Conservation (phyloP, 2,113 vertebrate genomes). For the Falco punctatus region DNA sequence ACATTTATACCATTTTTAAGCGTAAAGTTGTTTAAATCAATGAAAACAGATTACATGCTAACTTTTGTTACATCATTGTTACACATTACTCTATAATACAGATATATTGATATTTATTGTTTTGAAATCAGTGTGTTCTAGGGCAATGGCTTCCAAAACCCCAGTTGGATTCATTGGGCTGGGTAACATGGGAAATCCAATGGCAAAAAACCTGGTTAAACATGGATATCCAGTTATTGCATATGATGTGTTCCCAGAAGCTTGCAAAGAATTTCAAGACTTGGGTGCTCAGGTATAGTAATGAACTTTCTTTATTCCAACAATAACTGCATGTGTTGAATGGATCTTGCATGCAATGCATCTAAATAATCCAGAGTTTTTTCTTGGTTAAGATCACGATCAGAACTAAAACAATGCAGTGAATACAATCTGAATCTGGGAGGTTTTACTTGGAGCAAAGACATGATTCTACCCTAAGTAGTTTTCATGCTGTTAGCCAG, state of each 20-base stretch:
- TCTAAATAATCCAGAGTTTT: not conserved
- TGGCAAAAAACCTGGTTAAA: conserved; percentile 97
- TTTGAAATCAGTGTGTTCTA: conserved; percentile 84
- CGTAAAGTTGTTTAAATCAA: not conserved
- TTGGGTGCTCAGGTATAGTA: conserved; percentile 90
- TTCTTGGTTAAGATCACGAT: not conserved
- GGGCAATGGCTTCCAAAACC: conserved; percentile 97
- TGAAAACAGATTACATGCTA: not conserved
- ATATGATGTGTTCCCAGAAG: conserved; percentile 94
- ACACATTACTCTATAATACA: not conserved
- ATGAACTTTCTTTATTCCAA: conserved; percentile 22
- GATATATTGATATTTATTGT: conserved; percentile 52
- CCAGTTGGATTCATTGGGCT: conserved; percentile 95
- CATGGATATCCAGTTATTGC: conserved; percentile 94
- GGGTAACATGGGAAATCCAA: conserved; percentile 98
- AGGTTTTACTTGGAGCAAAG: not conserved
- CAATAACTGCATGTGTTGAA: conserved; percentile 18
- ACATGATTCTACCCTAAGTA: not conserved
- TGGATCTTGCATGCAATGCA: not conserved
- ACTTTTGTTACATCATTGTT: not conserved
- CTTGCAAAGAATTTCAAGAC: conserved; percentile 93
- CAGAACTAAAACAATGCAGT: not conserved
- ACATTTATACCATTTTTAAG: not conserved
- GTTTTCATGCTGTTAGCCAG: not conserved
- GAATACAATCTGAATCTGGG: not conserved